A percentile compares a stretch with the other conserved stretches of the same genome.
These are phyloP conservation scores for Laticauda colubrina DNA, from an alignment of 2,113 vertebrate genomes.

Conservation along the genomic window DNA sequence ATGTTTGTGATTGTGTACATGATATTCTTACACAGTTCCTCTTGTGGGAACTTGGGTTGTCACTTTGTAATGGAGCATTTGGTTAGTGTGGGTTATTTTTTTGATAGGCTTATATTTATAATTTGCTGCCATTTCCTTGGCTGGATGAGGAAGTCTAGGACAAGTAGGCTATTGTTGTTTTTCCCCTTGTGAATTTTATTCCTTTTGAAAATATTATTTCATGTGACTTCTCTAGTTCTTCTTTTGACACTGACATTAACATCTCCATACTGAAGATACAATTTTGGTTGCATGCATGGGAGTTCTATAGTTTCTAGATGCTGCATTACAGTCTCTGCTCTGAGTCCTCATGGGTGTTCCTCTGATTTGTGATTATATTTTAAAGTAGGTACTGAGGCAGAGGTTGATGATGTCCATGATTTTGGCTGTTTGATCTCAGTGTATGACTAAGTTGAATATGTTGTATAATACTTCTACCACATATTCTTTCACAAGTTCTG, in stretches of 20 bases:
- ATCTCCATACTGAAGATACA: no score
- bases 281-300: no score
- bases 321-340: no score
- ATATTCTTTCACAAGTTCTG: background rate
- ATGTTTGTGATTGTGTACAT: background rate
- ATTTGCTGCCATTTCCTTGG: background rate
- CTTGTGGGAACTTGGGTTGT: background rate
- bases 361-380: background rate
- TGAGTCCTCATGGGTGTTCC: background rate
- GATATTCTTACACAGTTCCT: background rate
- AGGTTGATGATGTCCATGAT: background rate
- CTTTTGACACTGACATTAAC: no score
- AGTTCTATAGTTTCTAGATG: no score
- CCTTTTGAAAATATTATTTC: no score
- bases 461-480: background rate
- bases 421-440: background rate
- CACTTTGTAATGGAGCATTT: background rate
- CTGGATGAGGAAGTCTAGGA: no score
- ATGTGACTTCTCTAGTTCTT: no score
- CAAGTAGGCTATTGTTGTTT: no score
- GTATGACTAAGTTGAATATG: background rate
- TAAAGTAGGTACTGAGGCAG: background rate
- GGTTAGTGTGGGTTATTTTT: background rate
- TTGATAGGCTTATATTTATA: background rate
- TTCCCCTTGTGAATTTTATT: no score